A percentile compares a stretch with the other conserved stretches of the same genome.
Conservation (phyloP, 1,140 invertebrate species). For the Drosophila nikananu region DNA sequence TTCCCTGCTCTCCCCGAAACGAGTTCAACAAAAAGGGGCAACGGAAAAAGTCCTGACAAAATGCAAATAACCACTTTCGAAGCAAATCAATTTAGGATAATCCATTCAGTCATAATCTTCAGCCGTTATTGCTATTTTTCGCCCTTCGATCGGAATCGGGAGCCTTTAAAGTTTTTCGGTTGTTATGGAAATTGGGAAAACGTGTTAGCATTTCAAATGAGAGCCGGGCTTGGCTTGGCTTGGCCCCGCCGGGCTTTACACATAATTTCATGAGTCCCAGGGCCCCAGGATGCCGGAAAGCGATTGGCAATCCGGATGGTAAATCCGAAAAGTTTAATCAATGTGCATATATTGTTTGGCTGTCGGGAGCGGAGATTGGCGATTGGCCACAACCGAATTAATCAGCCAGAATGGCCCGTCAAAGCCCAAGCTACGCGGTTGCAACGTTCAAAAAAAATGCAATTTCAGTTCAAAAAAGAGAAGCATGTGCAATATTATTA, state of each 20-base stretch:
- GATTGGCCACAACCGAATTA: conserved; percentile 43
- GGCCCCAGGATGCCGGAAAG: conserved; percentile 10
- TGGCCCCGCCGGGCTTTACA: conserved; percentile 24
- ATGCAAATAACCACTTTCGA: conserved; percentile 40
- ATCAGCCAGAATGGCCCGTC: conserved; percentile 31
- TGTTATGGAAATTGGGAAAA: conserved; percentile 54
- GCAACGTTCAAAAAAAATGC: conserved; percentile 13
- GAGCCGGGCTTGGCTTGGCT: conserved; percentile 4
- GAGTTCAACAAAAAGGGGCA: neutral
- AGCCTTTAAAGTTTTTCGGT: conserved; percentile 55
- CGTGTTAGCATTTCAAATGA: conserved; percentile 67
- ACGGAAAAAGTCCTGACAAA: conserved; percentile 11
- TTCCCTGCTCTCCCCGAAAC: neutral
- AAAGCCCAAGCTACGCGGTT: conserved; percentile 1
- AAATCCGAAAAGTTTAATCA: conserved; percentile 56
- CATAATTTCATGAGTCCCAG: conserved; percentile 40
- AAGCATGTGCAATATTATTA: neutral
- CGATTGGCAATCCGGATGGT: conserved; percentile 49
- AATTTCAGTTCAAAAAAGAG: conserved; percentile 21
- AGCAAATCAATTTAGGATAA: conserved; percentile 51
- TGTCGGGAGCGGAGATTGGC: conserved; percentile 25
- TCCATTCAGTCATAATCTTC: conserved; percentile 38
- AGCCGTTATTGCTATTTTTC: conserved; percentile 29
- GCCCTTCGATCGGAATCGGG: conserved; percentile 22
- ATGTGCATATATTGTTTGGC: conserved; percentile 48